These are phyloP conservation scores for Sciurus carolinensis DNA, from an alignment of 2,797 vertebrate species.

Conservation along the genomic window DNA sequence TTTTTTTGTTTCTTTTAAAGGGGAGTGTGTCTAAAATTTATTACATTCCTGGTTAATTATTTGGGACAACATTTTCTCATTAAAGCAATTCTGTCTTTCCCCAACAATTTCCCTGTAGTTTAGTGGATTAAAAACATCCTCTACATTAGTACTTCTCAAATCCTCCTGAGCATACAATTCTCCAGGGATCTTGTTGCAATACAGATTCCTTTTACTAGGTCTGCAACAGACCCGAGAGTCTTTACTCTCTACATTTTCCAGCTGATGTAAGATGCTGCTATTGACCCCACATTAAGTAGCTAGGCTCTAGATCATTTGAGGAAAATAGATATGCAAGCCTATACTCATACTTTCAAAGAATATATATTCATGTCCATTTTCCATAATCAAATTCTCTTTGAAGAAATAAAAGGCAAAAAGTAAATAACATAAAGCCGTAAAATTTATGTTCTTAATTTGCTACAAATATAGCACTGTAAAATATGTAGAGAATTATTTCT, in stretches of 20 bases:
- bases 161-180: neutral
- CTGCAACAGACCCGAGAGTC: neutral
- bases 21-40: conserved; percentile 14
- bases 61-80: conserved; percentile 15
- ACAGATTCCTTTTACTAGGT: neutral
- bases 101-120: neutral
- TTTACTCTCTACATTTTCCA: neutral
- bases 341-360: neutral
- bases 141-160: neutral
- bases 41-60: conserved; percentile 23
- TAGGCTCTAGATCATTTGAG: neutral
- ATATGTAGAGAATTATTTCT: conserved; percentile 38
- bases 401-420: conserved; percentile 9
- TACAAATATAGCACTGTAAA: conserved; percentile 23
- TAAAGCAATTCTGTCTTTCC: conserved; percentile 45
- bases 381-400: neutral
- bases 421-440: neutral
- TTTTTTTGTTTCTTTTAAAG: conserved; percentile 41
- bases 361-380: neutral
- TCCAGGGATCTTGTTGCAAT: neutral
- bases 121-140: neutral
- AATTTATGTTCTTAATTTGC: conserved; percentile 22
- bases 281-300: neutral
- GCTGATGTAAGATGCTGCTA: neutral
- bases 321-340: neutral